Evolutionary conservation across 2,797 vertebrate genomes (phyloP), one percentile per base, ranked within the genome.

Genomic region (Siniperca scherzeri): DNA sequence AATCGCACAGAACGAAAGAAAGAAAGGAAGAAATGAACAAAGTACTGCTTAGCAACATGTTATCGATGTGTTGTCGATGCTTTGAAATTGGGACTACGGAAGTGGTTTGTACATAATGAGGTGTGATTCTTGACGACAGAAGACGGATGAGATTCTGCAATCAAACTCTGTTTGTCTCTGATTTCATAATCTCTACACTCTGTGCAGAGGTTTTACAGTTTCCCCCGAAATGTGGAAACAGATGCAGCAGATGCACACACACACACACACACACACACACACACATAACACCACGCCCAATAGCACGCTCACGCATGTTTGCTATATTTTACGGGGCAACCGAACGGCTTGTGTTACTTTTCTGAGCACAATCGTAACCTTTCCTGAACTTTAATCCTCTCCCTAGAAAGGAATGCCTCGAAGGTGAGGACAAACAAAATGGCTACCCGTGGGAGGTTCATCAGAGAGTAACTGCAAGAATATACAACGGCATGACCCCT

Each of bases 111-210:
- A 44, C 62, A 65, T 70, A 59, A 84, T 56, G 77, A 82, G 52
- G 38, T 60, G 68, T 59, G 77, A 78, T 78, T 85, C 74, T 55
- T 11, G 50, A 69, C 46, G 68, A 81, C 50, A n/a, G 48, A 56
- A 40, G 50, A 64, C 62, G 22, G 74, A 52, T 19, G 77, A 72
- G 12, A 50, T 38, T 69, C 74, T 27, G 70, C 71, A 73, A 57
- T 74, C 69, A 77, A 9, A 78, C 14, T 55, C 16, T 21, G 65
- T 73, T 80, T 21, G 53, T 50, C 33, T 86, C 64, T 66, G 62
- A 65, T 70, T 75, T 75, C 21, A 40, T 38, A 44, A n/a, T 56
- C 25, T 30, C 2, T 25, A 5, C 4, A 27, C 30, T 19, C 11
- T 19, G 6, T 4, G 25, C 38, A 56, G 59, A n/a, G 65, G 53